These are phyloP conservation scores for Gracilinanus agilis DNA, from an alignment of 2,113 vertebrate species.

Conservation along the genomic window DNA sequence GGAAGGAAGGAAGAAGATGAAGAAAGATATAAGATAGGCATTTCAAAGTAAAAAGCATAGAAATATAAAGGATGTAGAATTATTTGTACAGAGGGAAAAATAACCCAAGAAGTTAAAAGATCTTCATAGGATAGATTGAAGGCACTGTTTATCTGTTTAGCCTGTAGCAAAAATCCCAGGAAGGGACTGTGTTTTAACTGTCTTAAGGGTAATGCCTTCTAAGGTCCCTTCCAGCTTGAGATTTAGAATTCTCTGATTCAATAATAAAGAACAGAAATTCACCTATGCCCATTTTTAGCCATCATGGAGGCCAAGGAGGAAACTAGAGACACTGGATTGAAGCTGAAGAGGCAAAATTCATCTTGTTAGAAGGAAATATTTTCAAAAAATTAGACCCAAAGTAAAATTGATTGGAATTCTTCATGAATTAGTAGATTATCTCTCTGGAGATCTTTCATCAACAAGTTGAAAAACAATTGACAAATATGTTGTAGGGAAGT, in stretches of 20 bases:
- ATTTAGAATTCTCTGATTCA: background rate
- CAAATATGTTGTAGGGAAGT: background rate
- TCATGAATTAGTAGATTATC: background rate
- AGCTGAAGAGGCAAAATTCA: background rate
- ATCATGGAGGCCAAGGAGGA: background rate
- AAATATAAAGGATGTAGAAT: background rate
- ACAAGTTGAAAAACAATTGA: background rate
- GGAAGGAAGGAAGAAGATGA: background rate
- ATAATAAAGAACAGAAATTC: background rate
- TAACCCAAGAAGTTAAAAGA: background rate
- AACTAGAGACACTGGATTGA: background rate
- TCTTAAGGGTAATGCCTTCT: background rate
- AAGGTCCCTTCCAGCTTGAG: background rate
- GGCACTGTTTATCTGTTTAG: background rate
- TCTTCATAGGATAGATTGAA: background rate
- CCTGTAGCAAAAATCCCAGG: background rate
- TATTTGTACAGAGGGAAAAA: background rate
- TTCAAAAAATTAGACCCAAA: background rate
- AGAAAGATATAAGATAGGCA: background rate
- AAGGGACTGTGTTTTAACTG: background rate
- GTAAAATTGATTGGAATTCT: background rate
- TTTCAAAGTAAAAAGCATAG: background rate
- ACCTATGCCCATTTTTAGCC: background rate
- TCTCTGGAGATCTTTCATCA: background rate
- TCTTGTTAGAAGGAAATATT: background rate